Evolutionary conservation across 2,797 vertebrate species (phyloP), one percentile per base, ranked within the genome.

Genomic region (Paratrypauchen microcephalus): DNA sequence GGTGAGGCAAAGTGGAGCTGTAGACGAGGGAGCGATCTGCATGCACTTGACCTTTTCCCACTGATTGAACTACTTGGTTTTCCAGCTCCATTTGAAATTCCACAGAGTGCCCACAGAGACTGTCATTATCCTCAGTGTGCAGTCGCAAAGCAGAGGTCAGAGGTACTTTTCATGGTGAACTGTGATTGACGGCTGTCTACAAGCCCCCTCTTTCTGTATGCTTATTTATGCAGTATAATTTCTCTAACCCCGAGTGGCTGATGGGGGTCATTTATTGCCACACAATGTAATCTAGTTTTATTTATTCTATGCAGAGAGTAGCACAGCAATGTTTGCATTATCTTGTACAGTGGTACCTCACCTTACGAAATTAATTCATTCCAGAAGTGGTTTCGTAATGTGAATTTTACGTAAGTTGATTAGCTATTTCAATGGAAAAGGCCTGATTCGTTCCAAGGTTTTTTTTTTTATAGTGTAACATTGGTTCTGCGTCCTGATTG

Each of bases 21-120:
- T 75, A 3, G 68, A 69, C 75, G 70, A 71, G 83, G 82, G 72
- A 75, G 81, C 73, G 75, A 87, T 92, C 84, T 92, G 88, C 90
- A 91, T 92, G 82, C 82, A 87, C 83, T 92, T 92, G 91, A 92
- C 92, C 91, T 92, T 92, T 92, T 88, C 84, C 83, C 81, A 76
- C 82, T 90, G 89, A 92, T 89, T 92, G 89, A 89, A 89, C 88
- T 73, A 79, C 77, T 82, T 89, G 75, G 71, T 86, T 65, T 85
- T 87, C 86, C 76, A 78, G 82, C 81, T 85, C 83, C 86, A 88
- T 92, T 89, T 90, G 81, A 87, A 89, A 89, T 90, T 91, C 88
- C 75, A 69, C 79, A 75, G 82, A 82, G 86, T 75, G 73, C 81
- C 82, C 79, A 83, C 81, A 66, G 83, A 85, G 77, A 76, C 80